These are phyloP conservation scores for Calidris pugnax DNA, from an alignment of 2,113 vertebrate species.

Conservation along the genomic window DNA sequence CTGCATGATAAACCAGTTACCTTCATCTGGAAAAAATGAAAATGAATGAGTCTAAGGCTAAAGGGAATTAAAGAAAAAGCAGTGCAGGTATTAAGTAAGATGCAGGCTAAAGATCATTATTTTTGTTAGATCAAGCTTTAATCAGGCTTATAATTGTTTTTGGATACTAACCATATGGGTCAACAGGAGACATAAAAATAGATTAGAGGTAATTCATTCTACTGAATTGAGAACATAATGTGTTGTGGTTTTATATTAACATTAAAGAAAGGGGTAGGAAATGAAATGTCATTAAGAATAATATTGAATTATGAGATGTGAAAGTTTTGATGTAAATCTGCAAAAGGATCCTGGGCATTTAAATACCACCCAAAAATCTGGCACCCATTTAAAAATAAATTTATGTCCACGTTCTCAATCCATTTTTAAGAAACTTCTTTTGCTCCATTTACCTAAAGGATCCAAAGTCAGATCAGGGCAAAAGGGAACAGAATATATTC, in stretches of 20 bases:
- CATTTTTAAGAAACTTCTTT: background rate
- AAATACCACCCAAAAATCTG: background rate
- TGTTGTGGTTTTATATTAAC: constrained; percentile 27
- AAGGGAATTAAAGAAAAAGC: constrained; percentile 4
- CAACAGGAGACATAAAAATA: background rate
- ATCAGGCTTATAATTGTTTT: constrained; percentile 55
- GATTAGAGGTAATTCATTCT: constrained; percentile 18
- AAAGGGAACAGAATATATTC: background rate
- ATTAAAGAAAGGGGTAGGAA: constrained; percentile 8
- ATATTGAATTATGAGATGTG: background rate
- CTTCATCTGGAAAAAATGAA: background rate
- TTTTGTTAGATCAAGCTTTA: constrained; percentile 36
- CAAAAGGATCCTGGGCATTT: background rate
- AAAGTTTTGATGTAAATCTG: background rate
- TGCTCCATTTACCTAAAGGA: background rate
- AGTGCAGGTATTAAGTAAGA: constrained; percentile 8
- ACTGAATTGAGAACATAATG: background rate
- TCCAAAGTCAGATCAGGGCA: background rate
- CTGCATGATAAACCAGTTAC: background rate
- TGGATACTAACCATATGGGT: constrained; percentile 32
- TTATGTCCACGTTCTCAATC: background rate
- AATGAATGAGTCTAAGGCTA: constrained; percentile 21
- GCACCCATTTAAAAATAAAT: background rate
- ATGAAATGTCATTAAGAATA: constrained; percentile 1
- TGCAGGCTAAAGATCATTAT: background rate